Evolutionary conservation across 2,113 vertebrate species (phyloP), one percentile per base, ranked within the genome.

Genomic region (Laticauda colubrina): DNA sequence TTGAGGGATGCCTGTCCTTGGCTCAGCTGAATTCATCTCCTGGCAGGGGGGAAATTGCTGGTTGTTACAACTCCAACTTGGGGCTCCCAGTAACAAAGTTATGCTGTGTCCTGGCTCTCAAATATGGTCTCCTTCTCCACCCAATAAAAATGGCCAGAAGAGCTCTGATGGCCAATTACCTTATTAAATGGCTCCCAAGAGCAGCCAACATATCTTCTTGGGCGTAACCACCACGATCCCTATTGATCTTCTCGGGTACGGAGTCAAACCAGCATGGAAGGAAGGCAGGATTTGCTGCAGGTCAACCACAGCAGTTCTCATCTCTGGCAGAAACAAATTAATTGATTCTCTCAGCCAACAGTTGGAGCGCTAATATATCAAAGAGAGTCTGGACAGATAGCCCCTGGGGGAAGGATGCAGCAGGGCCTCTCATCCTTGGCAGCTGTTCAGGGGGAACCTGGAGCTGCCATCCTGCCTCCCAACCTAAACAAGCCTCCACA

Each of bases 321-420:
- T n/a, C 91, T 85, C 64, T 86, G 53, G 96, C 95, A 96, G 96
- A 95, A 96, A 95, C 92, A 94, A 94, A 96, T 96, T 89, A 94
- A 96, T 95, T 91, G 87, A 92, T 92, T 94, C 95, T 95, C 94
- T 23, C n/a, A 95, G 94, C 89, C 93, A 55, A 88, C 94, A 43
- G 8, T 48, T 21, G 88, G 55, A 89, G 93, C 91, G 34, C 91
- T 81, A 92, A 95, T 96, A 95, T 93, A 96, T 97, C 94, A 0
- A 96, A 97, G 64, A 45, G 92, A 93, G 94, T 93, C 94, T 94
- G 87, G 95, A 55, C 51, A 90, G 91, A 94, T 91, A 89, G 69
- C 43, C 69, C 91, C 61, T 4, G 53, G 59, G 59, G 89, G 87
- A 54, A 2, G 90, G 23, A 10, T 11, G 34, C 10, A 2, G 53